Base-by-base conservation (phyloP, 2,797 vertebrate genomes). In the Scolopax rusticola region DNA sequence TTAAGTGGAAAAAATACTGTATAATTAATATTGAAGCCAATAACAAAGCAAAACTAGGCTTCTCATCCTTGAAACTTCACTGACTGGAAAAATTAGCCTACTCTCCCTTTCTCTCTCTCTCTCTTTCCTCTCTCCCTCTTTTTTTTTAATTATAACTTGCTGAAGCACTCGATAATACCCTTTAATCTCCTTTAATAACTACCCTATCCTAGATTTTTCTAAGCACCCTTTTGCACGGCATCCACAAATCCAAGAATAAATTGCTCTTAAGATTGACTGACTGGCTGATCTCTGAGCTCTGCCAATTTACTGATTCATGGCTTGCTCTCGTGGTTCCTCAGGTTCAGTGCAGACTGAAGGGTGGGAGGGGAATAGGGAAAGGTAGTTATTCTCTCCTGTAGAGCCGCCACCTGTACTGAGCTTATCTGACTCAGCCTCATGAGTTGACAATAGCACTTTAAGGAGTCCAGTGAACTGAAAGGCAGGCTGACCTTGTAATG, bases 141-240 rank as follows among this genome's bases (percentile, higher is more conserved):
- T 90, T 95, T 95, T 97, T 98, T 96, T 84, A 98, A 97, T 98
- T 98, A 98, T 97, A 97, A 97, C 94, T 97, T 97, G 69, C 96
- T 91, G 93, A 97, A 93, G 94, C 95, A 97, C 95, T 95, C 51
- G 8, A 94, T 98, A 98, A 98, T 98, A 97, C 95, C 75, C 90
- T 97, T 97, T 98, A 98, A 98, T 98, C 97, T 98, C 93, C 94
- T 98, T 97, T 98, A 98, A 98, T 98, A 98, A 98, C 95, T 95
- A 97, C 53, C 87, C 94, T 96, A 97, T 88, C 91, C 90, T 94
- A 69, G 78, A 87, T 96, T 97, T 97, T 95, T 97, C 85, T 95
- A 97, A 97, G 94, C 94, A 96, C 97, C 93, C 91, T 97, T 98
- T 97, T 96, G 65, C 96, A 96, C 90, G 89, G 68, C 88, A 97